These are phyloP conservation scores for Punctoribates punctum DNA, from an alignment of 2,888 invertebrate species.

Conservation along the genomic window DNA sequence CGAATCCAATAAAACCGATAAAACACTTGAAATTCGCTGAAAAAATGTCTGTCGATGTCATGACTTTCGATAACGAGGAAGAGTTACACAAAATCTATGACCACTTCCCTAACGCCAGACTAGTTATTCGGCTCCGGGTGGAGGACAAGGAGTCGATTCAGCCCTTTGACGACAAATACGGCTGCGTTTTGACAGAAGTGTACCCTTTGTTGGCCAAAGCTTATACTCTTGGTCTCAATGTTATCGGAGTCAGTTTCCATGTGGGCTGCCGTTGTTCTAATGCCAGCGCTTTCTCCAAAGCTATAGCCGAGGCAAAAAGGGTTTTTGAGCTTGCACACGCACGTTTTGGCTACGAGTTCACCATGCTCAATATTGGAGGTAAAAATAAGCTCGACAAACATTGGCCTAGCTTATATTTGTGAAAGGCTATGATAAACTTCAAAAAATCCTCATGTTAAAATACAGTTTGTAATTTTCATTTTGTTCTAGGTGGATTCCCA, in stretches of 20 bases:
- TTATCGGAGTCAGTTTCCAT: conserved; percentile 59
- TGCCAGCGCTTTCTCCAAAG: conserved; percentile 69
- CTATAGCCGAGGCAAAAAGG: conserved; percentile 58
- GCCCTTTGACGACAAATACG: conserved; percentile 89
- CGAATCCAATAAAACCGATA: conserved; percentile 88
- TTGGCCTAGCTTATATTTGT: neutral
- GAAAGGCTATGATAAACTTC: neutral
- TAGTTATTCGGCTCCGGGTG: conserved; percentile 82
- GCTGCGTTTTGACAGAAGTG: conserved; percentile 73
- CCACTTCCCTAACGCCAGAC: conserved; percentile 73
- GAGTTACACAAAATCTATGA: conserved; percentile 85
- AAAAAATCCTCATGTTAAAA: too few relatives aligned
- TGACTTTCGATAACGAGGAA: conserved; percentile 91
- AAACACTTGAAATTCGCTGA: conserved; percentile 83
- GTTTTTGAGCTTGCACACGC: neutral
- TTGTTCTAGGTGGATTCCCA: neutral
- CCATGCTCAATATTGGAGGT: neutral
- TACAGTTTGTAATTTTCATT: too few relatives aligned
- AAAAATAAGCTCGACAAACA: too few relatives aligned
- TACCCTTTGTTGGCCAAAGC: conserved; percentile 70
- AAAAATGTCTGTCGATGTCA: conserved; percentile 67
- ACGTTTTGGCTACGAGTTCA: neutral
- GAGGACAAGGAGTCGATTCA: conserved; percentile 80
- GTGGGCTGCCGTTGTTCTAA: conserved; percentile 53
- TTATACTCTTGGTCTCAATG: conserved; percentile 68